Base-by-base conservation (phyloP, 2,797 vertebrate species). In the Trichosurus vulpecula region DNA sequence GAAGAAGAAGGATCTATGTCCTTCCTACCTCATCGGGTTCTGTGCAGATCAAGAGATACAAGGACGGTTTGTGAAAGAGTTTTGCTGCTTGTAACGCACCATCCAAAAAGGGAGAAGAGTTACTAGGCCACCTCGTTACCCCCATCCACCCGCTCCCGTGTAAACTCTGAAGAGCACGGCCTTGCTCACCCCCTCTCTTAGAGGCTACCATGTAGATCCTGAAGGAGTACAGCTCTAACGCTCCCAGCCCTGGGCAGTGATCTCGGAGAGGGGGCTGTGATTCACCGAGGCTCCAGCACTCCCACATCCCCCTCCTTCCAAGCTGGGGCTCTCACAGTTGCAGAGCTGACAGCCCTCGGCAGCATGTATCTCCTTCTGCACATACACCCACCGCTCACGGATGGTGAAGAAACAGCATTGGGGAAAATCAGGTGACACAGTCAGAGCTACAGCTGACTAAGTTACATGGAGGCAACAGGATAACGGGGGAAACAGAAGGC, bases 401-500 rank as follows among this genome's bases (percentile, higher is more conserved):
- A 61, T 55, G 27, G 89, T 6, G 16, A 41, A 66, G 61, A 54
- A 52, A 52, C 25, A 66, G 19, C 27, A 2, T 22, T 19, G 35
- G 30, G 31, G 2, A 2, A 47, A 25, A 52, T 54, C 19, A 58
- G 53, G 29, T 3, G 53, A n/a, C 0, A 25, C 55, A 29, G 5
- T 0, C 0, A 2, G 31, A 30, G 29, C 27, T 6, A 3, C 35
- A 0, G 0, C 58, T 53, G 47, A 1, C 27, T 13, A 6, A 55
- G 52, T 92, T 31, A 47, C 81, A 52, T 5, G 51, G 91, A 55
- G 0, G 53, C 66, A 47, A n/a, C 0, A 8, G 52, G 27, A 31
- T 52, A 4, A 12, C 19, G 31, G 22, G 12, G 31, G n/a, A 29
- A n/a, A 52, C 5, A 22, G 29, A 35, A 9, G 30, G 47, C 8